These are phyloP conservation scores for Dynastes tityus DNA, from an alignment of 2,888 invertebrate genomes.

Conservation along the genomic window DNA sequence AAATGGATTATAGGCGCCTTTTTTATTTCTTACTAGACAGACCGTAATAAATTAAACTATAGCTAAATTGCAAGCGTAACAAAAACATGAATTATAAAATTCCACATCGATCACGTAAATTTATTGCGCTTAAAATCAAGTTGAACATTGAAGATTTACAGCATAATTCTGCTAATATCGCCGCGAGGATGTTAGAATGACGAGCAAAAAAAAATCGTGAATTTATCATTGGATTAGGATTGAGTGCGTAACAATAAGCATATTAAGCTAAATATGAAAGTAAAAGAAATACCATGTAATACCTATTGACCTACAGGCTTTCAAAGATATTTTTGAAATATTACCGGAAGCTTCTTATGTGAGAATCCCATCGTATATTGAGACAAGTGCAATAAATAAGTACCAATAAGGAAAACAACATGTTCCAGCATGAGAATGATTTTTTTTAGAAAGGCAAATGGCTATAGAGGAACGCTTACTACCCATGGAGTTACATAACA, in stretches of 20 bases:
- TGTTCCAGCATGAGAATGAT: too few relatives aligned
- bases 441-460: too few relatives aligned
- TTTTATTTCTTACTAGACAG: not conserved
- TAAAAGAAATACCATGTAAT: not conserved
- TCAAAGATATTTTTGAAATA: too few relatives aligned
- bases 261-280: not conserved
- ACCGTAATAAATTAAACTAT: not conserved
- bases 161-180: slow-evolving; percentile 10
- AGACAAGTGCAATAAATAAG: too few relatives aligned
- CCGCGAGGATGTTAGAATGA: not conserved
- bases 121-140: slow-evolving; percentile 2
- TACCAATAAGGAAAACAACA: too few relatives aligned
- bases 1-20: not conserved
- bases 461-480: too few relatives aligned
- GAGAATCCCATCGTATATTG: too few relatives aligned
- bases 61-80: not conserved
- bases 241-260: not conserved
- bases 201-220: not conserved
- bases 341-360: too few relatives aligned
- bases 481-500: too few relatives aligned
- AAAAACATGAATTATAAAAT: slow-evolving; percentile 25
- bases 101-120: slow-evolving; percentile 27
- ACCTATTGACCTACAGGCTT: not conserved
- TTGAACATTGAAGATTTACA: slow-evolving; percentile 18
- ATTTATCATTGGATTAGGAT: not conserved